phyloP scores from a whole-genome alignment of 1,140 invertebrate species.

The Platyscapa corneri region DNA sequence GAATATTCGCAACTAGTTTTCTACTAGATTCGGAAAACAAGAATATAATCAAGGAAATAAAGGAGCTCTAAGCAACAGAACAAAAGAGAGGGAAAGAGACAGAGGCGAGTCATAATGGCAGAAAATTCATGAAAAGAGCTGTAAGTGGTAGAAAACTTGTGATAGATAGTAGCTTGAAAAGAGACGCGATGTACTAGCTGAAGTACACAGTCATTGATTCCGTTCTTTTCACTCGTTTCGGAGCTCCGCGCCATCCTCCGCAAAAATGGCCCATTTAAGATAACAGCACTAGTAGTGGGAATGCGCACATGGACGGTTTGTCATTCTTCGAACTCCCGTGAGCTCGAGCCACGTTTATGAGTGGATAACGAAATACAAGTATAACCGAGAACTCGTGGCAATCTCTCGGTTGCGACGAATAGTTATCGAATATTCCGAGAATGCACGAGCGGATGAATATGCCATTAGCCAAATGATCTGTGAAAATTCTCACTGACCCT shows the following conservation, averaged over 20 bases:
- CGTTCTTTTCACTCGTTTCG: no score
- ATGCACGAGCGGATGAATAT: conserved; percentile 60
- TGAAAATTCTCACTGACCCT: conserved; percentile 61
- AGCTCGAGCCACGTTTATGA: conserved; percentile 22
- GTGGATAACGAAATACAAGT: conserved; percentile 50
- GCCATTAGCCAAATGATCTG: conserved; percentile 67
- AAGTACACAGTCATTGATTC: not conserved
- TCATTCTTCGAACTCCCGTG: not conserved
- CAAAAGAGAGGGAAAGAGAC: not conserved
- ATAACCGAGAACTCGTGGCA: conserved; percentile 10
- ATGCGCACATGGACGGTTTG: not conserved
- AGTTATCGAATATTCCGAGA: conserved; percentile 65
- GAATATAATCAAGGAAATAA: conserved; percentile 46
- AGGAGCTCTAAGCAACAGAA: conserved; percentile 1
- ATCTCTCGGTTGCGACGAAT: conserved; percentile 40
- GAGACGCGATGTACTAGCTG: conserved; percentile 6
- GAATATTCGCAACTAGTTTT: conserved; percentile 9
- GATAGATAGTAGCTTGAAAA: conserved; percentile 12
- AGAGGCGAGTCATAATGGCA: conserved; percentile 25
- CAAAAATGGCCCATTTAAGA: conserved; percentile 31
- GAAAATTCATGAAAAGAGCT: conserved; percentile 25
- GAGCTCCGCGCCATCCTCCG: not conserved
- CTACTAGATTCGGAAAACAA: conserved; percentile 5
- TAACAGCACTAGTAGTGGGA: not conserved
- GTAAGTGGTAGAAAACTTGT: conserved; percentile 13